Conservation (phyloP, 1,140 invertebrate species). For the Papilio machaon region DNA sequence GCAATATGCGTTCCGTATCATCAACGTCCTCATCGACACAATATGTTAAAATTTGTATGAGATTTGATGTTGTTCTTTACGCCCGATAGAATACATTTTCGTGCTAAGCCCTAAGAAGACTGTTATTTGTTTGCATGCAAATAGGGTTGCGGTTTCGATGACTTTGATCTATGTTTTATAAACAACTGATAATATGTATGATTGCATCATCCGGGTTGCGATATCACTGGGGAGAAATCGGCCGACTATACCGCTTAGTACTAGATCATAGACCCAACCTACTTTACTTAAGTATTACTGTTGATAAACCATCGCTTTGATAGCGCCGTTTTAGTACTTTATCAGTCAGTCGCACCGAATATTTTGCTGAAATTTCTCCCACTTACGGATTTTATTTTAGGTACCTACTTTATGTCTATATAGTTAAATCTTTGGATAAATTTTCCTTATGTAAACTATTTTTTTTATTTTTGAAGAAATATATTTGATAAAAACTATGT, state of each 20-base stretch:
- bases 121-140: conserved; percentile 19
- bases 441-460: not conserved
- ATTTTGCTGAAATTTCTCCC: not conserved
- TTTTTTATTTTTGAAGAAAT: not conserved
- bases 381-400: not conserved
- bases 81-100: no score
- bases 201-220: conserved; percentile 34
- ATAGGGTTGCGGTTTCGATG: not conserved
- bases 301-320: conserved; percentile 19
- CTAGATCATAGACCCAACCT: conserved; percentile 19
- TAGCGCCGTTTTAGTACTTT: not conserved
- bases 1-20: no score
- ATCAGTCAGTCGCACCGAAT: conserved; percentile 5
- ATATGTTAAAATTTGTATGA: no score
- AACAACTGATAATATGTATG: conserved; percentile 25
- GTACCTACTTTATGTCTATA: no score
- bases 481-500: no score
- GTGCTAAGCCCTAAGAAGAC: not conserved
- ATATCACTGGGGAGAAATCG: conserved; percentile 9
- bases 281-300: conserved; percentile 18
- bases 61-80: no score
- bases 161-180: conserved; percentile 29
- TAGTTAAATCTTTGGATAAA: no score
- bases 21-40: no score
- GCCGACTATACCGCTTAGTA: conserved; percentile 14